Percentiles rank a stretch among this genome's conserved stretches.
phyloP scores from a whole-genome alignment of 2,113 vertebrate genomes.

The Platycercus adscitus region DNA sequence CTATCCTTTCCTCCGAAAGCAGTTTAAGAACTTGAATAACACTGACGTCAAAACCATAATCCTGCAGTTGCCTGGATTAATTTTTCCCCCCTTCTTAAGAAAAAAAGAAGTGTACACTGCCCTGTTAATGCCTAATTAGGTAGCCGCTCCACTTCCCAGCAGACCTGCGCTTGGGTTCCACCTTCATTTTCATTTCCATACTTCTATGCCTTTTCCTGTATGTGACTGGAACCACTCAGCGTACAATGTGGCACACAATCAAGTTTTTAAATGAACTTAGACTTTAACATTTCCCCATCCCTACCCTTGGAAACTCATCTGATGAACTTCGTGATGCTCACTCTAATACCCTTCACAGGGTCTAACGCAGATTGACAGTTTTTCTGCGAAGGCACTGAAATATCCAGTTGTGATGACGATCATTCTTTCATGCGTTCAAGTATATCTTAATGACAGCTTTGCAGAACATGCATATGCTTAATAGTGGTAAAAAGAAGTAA shows the following conservation, averaged over 20 bases:
- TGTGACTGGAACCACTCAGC: background rate
- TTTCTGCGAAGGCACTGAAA: background rate
- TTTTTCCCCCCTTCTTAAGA: background rate
- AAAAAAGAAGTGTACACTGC: background rate
- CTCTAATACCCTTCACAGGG: background rate
- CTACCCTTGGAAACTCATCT: background rate
- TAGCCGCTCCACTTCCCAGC: background rate
- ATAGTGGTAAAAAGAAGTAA: background rate
- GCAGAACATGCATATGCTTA: background rate
- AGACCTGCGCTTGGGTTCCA: background rate
- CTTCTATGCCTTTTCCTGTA: background rate
- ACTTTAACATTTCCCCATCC: background rate
- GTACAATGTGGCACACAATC: background rate
- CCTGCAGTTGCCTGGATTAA: background rate
- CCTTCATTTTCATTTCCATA: background rate
- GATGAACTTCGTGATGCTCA: background rate
- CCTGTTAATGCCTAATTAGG: background rate
- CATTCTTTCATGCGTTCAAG: background rate
- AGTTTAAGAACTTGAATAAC: constrained; percentile 20
- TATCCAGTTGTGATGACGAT: background rate
- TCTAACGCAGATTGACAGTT: background rate
- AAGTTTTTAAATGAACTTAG: background rate
- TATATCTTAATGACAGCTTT: background rate
- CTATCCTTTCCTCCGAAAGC: background rate
- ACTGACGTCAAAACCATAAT: constrained; percentile 17